Conservation (phyloP, 2,888 invertebrate genomes). For the Junonia oenone region DNA sequence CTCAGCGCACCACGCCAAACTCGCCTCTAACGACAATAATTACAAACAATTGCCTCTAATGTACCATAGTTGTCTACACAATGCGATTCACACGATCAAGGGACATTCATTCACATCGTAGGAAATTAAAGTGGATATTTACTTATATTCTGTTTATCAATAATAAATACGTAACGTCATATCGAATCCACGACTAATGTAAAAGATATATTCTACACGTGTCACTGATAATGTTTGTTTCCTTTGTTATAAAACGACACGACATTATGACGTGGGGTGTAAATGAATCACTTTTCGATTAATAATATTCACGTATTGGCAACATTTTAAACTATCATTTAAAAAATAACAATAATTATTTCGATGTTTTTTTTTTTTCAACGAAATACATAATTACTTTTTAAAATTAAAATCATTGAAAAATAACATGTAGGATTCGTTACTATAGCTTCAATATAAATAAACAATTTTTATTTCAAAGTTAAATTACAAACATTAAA, state of each 20-base stretch:
- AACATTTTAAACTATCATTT: not conserved
- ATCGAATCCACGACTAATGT: conserved; percentile 14
- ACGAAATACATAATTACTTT: not conserved
- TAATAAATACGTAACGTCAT: conserved; percentile 1
- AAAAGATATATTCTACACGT: conserved; percentile 25
- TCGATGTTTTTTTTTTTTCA: not conserved
- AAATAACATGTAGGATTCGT: not conserved
- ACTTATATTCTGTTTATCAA: not conserved
- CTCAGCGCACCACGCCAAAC: conserved; percentile 41
- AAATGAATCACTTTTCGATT: not conserved
- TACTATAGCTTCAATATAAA: not conserved
- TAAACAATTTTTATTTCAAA: not conserved
- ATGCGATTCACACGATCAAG: conserved; percentile 24
- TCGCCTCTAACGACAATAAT: conserved; percentile 44
- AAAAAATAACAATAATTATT: not conserved
- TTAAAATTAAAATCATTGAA: no score
- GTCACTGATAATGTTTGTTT: conserved; percentile 16
- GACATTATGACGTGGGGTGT: conserved; percentile 10
- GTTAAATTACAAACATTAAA: not conserved
- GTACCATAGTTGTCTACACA: conserved; percentile 25
- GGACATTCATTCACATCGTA: conserved; percentile 9
- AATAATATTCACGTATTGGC: not conserved
- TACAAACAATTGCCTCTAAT: conserved; percentile 32
- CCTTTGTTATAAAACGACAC: conserved; percentile 19
- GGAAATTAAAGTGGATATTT: not conserved